phyloP scores from a whole-genome alignment of 2,113 vertebrate species.

The Eulemur macaco region DNA sequence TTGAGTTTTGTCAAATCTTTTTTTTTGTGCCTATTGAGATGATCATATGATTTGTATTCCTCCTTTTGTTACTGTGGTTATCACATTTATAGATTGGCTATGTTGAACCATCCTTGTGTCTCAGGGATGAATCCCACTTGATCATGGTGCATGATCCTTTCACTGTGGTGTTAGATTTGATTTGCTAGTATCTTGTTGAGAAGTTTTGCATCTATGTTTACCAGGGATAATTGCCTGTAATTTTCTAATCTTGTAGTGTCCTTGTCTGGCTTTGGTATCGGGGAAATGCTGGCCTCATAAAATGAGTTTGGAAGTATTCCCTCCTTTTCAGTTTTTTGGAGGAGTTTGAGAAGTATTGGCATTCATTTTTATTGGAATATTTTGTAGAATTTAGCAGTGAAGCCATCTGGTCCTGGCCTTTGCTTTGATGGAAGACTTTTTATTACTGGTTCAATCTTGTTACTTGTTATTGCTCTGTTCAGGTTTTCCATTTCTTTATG shows the following conservation, averaged over 20 bases:
- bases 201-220: neutral
- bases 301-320: neutral
- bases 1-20: neutral
- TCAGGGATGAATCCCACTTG: neutral
- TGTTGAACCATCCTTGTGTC: neutral
- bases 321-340: neutral
- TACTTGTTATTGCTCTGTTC: neutral
- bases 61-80: neutral
- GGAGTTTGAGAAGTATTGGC: neutral
- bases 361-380: neutral
- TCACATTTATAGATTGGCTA: neutral
- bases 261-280: neutral
- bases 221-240: neutral
- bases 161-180: neutral
- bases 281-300: neutral
- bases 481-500: neutral
- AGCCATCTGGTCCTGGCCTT: neutral
- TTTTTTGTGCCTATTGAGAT: neutral
- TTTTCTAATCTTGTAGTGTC: neutral
- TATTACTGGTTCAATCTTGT: neutral
- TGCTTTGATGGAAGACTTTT: neutral
- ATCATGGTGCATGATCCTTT: no score
- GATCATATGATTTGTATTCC: neutral
- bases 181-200: neutral
- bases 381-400: neutral